Evolutionary conservation across 2,113 vertebrate species (phyloP).

Genomic region (Syngnathoides biaculeatus): DNA sequence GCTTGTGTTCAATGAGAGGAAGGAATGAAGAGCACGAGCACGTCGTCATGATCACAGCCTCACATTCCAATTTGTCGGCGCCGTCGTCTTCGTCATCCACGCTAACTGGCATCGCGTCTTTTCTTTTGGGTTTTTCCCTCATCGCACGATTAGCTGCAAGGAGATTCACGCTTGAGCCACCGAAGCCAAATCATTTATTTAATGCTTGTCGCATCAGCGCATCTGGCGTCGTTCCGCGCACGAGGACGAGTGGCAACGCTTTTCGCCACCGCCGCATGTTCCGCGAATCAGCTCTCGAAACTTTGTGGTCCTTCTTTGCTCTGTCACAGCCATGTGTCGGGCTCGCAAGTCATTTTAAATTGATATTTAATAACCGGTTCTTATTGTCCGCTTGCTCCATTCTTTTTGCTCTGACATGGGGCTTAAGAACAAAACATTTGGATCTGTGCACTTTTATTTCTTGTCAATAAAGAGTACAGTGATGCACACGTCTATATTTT

Average conservation of each 20-base stretch:
- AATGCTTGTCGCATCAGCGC: not conserved
- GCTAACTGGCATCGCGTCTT: not conserved
- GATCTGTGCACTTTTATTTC: not conserved
- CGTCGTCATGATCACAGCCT: constrained; percentile 11
- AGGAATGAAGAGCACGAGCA: constrained; percentile 21
- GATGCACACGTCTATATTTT: constrained; percentile 38
- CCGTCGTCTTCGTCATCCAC: not conserved
- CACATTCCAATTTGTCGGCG: constrained; percentile 39
- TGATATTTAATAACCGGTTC: constrained; percentile 80
- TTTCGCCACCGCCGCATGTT: constrained; percentile 64
- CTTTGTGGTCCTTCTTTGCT: constrained; percentile 63
- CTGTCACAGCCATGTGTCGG: constrained; percentile 62
- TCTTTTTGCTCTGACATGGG: not conserved
- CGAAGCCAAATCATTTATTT: constrained; percentile 5
- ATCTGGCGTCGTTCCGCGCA: constrained; percentile 4
- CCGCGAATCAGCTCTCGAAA: constrained; percentile 57
- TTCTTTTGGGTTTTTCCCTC: constrained; percentile 28
- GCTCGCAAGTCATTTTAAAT: constrained; percentile 70
- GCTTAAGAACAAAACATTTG: not conserved
- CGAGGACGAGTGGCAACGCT: constrained; percentile 14
- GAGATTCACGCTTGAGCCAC: not conserved
- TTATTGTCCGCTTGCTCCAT: constrained; percentile 55
- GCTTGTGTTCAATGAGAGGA: constrained; percentile 12
- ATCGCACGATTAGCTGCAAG: constrained; percentile 4
- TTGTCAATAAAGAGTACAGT: not conserved